phyloP scores from a whole-genome alignment of 2,797 vertebrate genomes.

The Propithecus perrieri region DNA sequence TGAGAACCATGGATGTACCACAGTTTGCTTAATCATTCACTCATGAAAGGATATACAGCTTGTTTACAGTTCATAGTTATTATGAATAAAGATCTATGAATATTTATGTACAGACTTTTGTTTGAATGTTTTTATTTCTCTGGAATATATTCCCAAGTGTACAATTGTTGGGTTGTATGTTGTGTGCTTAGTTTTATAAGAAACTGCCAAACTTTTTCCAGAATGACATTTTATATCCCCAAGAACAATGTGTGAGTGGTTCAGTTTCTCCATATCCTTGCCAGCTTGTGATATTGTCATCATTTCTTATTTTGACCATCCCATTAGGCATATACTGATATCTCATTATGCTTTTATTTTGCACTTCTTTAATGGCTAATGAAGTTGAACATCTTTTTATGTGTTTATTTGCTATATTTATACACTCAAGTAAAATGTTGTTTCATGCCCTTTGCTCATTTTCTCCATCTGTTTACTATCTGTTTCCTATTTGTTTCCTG shows the following conservation, averaged over 20 bases:
- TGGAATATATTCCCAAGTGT: no score
- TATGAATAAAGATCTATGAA: background rate
- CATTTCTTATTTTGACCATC: background rate
- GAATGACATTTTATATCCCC: background rate
- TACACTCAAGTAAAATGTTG: background rate
- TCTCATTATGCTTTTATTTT: background rate
- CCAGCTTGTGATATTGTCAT: background rate
- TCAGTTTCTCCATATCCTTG: background rate
- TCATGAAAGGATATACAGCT: background rate
- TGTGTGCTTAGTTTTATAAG: background rate
- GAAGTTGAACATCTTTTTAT: background rate
- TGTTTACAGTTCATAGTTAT: background rate
- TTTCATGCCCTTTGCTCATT: background rate
- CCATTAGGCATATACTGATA: background rate
- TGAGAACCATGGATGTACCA: background rate
- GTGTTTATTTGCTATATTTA: background rate
- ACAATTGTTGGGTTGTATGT: background rate
- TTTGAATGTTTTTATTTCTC: background rate
- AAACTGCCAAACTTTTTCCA: background rate
- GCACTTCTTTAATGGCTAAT: background rate
- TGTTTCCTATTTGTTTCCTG: background rate
- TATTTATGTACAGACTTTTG: background rate
- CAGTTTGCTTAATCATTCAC: background rate
- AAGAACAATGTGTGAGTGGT: background rate
- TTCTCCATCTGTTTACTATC: background rate